A percentile compares a stretch with the other conserved stretches of the same genome.
Conservation (phyloP, 2,888 invertebrate genomes). For the Peribatodes rhomboidaria region DNA sequence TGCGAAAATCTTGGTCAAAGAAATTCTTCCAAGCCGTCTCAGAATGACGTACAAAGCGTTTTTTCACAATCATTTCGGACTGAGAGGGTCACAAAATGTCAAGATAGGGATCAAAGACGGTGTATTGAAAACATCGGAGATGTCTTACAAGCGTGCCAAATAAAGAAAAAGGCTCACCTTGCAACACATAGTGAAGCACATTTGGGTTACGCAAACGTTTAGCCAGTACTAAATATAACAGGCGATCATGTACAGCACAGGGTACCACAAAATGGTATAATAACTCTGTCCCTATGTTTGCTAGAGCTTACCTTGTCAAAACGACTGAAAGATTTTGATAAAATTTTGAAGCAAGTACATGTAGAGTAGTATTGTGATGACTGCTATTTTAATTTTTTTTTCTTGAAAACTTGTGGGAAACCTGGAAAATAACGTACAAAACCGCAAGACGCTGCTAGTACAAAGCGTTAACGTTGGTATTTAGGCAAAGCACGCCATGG, state of each 20-base stretch:
- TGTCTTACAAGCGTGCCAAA: conserved; percentile 7
- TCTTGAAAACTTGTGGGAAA: not conserved
- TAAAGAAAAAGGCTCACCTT: conserved; percentile 27
- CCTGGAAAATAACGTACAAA: not conserved
- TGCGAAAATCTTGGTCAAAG: not conserved
- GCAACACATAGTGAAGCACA: conserved; percentile 28
- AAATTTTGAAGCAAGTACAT: not conserved
- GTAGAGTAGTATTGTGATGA: not conserved
- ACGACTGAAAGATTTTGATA: not conserved
- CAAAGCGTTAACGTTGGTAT: conserved; percentile 44
- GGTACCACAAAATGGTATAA: not conserved
- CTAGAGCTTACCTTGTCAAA: not conserved
- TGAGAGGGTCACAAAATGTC: conserved; percentile 6
- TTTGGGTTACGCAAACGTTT: conserved; percentile 28
- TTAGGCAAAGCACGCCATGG: conserved; percentile 50
- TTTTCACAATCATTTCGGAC: conserved; percentile 5
- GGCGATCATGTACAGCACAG: not conserved
- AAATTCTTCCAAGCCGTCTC: not conserved
- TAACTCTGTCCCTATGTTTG: not conserved
- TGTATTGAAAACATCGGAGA: not conserved
- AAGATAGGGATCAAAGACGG: conserved; percentile 19
- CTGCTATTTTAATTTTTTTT: not conserved
- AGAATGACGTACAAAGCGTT: conserved; percentile 6
- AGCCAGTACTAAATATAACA: conserved; percentile 12
- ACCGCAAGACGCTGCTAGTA: not conserved